Conservation (phyloP, 1,140 invertebrate genomes). For the Cheumatopsyche charites region DNA sequence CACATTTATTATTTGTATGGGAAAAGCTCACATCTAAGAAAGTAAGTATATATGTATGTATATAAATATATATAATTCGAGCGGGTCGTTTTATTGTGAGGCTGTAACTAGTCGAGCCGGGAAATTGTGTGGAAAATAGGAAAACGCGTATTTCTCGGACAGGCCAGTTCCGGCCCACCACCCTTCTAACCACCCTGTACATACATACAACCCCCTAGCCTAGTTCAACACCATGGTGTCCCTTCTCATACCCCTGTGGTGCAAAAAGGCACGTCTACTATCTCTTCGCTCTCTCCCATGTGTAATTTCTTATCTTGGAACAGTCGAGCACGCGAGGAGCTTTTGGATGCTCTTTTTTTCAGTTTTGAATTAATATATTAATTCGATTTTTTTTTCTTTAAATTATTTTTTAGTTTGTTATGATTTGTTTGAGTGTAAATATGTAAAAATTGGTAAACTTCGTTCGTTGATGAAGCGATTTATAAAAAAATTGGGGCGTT, state of each 20-base stretch:
- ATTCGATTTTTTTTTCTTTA: background rate
- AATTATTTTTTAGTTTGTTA: too few relatives aligned
- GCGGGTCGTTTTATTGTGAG: conserved; percentile 44
- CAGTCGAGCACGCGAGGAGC: conserved; percentile 24
- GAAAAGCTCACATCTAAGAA: background rate
- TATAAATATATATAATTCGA: conserved; percentile 5
- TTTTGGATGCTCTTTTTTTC: background rate
- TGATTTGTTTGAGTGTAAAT: too few relatives aligned
- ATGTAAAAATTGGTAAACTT: too few relatives aligned
- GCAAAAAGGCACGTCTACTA: conserved; percentile 26
- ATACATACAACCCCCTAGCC: background rate
- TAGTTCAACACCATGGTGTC: background rate
- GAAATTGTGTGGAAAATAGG: conserved; percentile 49
- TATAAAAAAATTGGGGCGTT: too few relatives aligned
- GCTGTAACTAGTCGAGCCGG: conserved; percentile 45
- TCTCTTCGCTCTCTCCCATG: conserved; percentile 32
- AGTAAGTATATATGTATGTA: background rate
- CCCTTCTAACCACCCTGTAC: background rate
- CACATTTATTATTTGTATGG: background rate
- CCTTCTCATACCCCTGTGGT: background rate
- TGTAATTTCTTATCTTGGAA: conserved; percentile 40
- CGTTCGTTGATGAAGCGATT: too few relatives aligned
- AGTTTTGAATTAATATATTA: background rate
- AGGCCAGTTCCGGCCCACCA: conserved; percentile 23
- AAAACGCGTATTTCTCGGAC: conserved; percentile 40